Evolutionary conservation across 2,113 vertebrate species (phyloP), one percentile per base, ranked within the genome.

Genomic region (Sorex araneus): DNA sequence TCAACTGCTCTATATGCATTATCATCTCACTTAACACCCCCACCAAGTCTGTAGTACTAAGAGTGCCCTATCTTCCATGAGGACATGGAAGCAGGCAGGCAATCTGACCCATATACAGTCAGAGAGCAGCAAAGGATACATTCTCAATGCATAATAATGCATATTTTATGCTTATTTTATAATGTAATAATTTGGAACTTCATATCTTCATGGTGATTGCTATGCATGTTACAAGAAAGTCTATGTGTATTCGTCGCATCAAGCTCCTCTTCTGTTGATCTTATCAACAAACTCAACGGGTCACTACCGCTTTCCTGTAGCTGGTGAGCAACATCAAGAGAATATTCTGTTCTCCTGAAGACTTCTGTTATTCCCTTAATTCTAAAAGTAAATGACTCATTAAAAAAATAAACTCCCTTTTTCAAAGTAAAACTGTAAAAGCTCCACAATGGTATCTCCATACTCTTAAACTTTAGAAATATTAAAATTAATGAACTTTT

Each of bases 321-420:
- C 63, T 60, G 2, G 78, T 78, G 57, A 67, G 9, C 16, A 8
- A 50, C 43, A 34, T 19, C 9, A 50, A 75, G 50, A 91, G 84
- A 90, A 86, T 30, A 84, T 63, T 81, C 4, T 32, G 1, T 40
- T 74, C 9, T 73, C 84, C 85, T 63, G 12, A 80, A 73, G 36
- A 67, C 57, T 92, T 82, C 13, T 77, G 79, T 84, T 70, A n/a
- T 80, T 94, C 74, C 19, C 88, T 23, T 83, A 30, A 83, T 25
- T 85, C 66, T 79, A 92, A 87, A 94, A 78, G 15, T 60, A 73
- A 76, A 88, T 34, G 40, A 32, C 43, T 77, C 77, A 43, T 74
- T 92, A 67, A 92, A 95, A 60, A 23, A 60, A 60, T 21, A 50
- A 50, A 50, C 10, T 50, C 13, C 47, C 47, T 13, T 50, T 13